Evolutionary conservation across 2,113 vertebrate species (phyloP), one percentile per base, ranked within the genome.

Genomic region (Vulpes vulpes): DNA sequence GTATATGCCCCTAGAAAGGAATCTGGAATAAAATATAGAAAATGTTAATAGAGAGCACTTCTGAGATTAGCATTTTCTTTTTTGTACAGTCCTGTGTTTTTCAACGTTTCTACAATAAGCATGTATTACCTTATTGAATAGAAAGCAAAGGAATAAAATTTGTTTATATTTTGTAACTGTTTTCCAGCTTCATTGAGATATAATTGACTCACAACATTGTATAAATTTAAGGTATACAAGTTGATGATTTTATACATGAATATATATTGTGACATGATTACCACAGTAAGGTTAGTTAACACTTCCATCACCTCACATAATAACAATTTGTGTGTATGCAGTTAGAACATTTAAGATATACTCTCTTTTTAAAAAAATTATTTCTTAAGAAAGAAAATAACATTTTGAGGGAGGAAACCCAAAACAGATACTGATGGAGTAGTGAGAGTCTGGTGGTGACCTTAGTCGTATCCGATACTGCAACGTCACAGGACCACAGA

Each of bases 41-140:
- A 87, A 49, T 83, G 30, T 67, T 93, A 11, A 86, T 57, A 76
- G 43, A 22, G 19, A 49, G 64, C 53, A 32, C 89, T 69, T 91
- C 35, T 85, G 78, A 93, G 14, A 43, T 65, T 87, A 23, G 19
- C 74, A 15, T 82, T 81, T 96, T 88, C 84, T 94, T 92, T 59
- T 87, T 62, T 94, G n/a, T 43, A 35, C 0, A 49, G 51, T 43
- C 25, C 16, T 71, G 5, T 19, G 80, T 80, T 94, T 97, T 95
- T 78, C 35, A 96, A n/a, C 32, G 51, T 94, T 89, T 71, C 35
- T 64, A 6, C 5, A 85, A 10, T 49, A 89, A 60, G 14, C 57
- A 12, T 60, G 8, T 67, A n/a, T 93, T 86, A 76, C 9, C 11
- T 78, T 79, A 90, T 32, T 43, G 35, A 88, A 64, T 32, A 59